phyloP scores from a whole-genome alignment of 2,888 invertebrate species.

The Apotomis betuletana region DNA sequence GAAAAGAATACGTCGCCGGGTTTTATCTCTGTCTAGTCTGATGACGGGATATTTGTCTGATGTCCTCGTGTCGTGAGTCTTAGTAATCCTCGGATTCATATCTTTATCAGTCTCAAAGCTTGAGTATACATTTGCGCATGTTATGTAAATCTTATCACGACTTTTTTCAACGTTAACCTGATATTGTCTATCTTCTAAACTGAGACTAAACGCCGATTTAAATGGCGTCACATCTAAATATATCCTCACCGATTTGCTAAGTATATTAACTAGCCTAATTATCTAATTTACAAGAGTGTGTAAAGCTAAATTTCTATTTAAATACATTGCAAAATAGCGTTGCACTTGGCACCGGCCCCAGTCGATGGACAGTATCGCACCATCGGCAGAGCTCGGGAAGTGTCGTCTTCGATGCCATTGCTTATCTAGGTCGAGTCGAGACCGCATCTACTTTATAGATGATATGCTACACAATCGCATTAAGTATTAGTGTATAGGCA shows the following conservation, averaged over 20 bases:
- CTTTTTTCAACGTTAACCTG: neutral
- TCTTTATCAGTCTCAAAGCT: conserved; percentile 26
- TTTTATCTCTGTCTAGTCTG: conserved; percentile 37
- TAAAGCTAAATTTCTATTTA: conserved; percentile 33
- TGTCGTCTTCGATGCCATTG: conserved; percentile 34
- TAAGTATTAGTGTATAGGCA: conserved; percentile 13
- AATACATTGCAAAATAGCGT: conserved; percentile 34
- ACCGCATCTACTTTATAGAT: conserved; percentile 31
- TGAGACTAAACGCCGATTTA: neutral
- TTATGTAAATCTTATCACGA: neutral
- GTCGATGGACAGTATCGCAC: conserved; percentile 36
- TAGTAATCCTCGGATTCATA: conserved; percentile 21
- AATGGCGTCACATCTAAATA: conserved; percentile 1
- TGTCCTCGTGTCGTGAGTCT: conserved; percentile 28
- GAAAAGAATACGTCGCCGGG: conserved; percentile 28
- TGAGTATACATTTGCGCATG: conserved; percentile 20
- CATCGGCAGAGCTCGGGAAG: conserved; percentile 30
- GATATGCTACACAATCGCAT: conserved; percentile 15
- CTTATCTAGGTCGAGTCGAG: conserved; percentile 33
- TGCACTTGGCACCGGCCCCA: conserved; percentile 35
- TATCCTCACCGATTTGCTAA: conserved; percentile 8
- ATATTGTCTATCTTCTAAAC: neutral
- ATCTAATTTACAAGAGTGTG: conserved; percentile 33
- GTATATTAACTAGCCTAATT: conserved; percentile 25
- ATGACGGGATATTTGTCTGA: conserved; percentile 37